phyloP scores from a whole-genome alignment of 2,888 invertebrate species.

The Tetragonisca angustula region DNA sequence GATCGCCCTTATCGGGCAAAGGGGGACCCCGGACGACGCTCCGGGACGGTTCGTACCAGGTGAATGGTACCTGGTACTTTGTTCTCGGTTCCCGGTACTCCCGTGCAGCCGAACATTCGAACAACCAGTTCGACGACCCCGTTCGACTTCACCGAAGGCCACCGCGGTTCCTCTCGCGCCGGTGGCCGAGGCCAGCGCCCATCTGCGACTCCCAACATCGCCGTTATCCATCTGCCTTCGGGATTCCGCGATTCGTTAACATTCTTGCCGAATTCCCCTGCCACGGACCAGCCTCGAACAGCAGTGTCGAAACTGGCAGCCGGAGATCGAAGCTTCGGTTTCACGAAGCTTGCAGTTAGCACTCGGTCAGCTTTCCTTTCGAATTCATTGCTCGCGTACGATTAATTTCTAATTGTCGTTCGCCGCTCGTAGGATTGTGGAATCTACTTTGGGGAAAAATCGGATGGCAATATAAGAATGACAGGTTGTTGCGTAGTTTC shows the following conservation, averaged over 20 bases:
- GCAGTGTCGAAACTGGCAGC: background rate
- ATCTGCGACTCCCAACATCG: conserved; percentile 54
- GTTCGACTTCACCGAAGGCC: conserved; percentile 28
- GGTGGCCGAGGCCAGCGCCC: conserved; percentile 64
- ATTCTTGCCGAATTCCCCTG: conserved; percentile 76
- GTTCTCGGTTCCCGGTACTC: conserved; percentile 69
- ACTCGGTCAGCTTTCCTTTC: too few species aligned
- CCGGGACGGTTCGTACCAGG: conserved; percentile 41
- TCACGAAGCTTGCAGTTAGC: background rate
- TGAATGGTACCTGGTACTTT: conserved; percentile 70
- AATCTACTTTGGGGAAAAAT: too few species aligned
- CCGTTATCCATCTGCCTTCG: conserved; percentile 76
- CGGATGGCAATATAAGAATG: too few species aligned
- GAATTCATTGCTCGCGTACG: too few species aligned
- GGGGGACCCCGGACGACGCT: conserved; percentile 50
- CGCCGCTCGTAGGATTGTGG: too few species aligned
- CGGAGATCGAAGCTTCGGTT: background rate
- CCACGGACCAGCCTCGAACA: background rate
- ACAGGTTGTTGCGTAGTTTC: too few species aligned
- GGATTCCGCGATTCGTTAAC: conserved; percentile 80
- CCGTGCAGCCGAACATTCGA: conserved; percentile 62
- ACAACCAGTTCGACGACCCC: conserved; percentile 65
- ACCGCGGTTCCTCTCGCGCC: conserved; percentile 27
- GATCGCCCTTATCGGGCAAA: conserved; percentile 60
- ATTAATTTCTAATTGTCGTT: too few species aligned